Evolutionary conservation across 2,797 vertebrate genomes (phyloP).

Genomic region (Alcedo quadribrachys): DNA sequence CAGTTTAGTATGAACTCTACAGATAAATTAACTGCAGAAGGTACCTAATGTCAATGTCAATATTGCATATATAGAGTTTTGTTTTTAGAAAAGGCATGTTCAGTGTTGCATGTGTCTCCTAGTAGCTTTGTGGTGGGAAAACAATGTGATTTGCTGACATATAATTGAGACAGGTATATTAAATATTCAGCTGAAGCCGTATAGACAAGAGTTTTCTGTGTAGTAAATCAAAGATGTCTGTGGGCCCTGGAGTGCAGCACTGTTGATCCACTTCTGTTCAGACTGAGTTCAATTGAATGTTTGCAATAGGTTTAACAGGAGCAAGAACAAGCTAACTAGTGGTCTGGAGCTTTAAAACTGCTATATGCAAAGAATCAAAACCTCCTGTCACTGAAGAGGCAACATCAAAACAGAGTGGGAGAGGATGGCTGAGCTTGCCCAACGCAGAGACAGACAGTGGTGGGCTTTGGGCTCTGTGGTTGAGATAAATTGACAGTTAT

Average conservation of each 20-base stretch:
- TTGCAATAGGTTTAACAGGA: not conserved
- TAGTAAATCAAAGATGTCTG: not conserved
- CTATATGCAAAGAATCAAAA: not conserved
- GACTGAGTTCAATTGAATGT: not conserved
- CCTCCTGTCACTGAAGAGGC: not conserved
- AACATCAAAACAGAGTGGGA: constrained; percentile 18
- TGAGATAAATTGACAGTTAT: not conserved
- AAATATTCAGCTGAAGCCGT: not conserved
- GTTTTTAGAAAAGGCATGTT: not conserved
- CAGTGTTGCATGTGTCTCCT: not conserved
- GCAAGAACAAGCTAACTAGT: not conserved
- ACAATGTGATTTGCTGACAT: not conserved
- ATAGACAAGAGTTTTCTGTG: not conserved
- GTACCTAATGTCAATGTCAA: not conserved
- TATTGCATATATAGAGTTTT: not conserved
- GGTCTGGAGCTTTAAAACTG: constrained; percentile 30
- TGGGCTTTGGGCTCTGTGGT: not conserved
- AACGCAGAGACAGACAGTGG: not conserved
- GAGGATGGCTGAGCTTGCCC: constrained; percentile 20
- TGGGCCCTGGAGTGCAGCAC: not conserved
- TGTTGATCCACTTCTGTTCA: not conserved
- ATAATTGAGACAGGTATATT: not conserved
- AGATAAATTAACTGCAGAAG: not conserved
- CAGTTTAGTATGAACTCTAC: not conserved
- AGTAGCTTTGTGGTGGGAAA: constrained; percentile 1